phyloP scores from a whole-genome alignment of 64 coral and sea anemone species.

The Cladopsammia gracilis region DNA sequence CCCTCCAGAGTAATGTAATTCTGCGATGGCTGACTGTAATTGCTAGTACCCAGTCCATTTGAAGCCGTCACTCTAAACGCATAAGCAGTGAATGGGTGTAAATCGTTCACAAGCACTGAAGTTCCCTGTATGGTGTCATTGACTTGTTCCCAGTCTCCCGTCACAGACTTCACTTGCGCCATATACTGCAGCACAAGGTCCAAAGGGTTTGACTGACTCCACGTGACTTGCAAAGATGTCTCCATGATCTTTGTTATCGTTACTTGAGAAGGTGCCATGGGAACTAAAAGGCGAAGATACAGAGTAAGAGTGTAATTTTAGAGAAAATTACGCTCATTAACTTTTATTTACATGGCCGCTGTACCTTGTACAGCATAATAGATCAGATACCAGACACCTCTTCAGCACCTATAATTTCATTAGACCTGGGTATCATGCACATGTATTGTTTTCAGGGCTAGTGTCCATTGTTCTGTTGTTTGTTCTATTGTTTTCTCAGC shows the following conservation, averaged over 20 bases:
- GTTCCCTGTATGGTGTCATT: slow-evolving; percentile 39
- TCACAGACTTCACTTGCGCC: slow-evolving; percentile 29
- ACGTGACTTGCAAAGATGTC: slow-evolving; percentile 55
- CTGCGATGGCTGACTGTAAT: slow-evolving; percentile 26
- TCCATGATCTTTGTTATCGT: slow-evolving; percentile 9
- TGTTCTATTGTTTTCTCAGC: too few relatives aligned
- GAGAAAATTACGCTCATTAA: too few relatives aligned
- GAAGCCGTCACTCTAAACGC: slow-evolving; percentile 60
- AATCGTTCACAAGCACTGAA: slow-evolving; percentile 34
- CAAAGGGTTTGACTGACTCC: slow-evolving; percentile 8
- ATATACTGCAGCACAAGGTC: slow-evolving; percentile 51
- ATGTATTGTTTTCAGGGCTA: too few relatives aligned
- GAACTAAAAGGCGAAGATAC: slow-evolving; percentile 22
- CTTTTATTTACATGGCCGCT: too few relatives aligned
- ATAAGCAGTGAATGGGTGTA: slow-evolving; percentile 73
- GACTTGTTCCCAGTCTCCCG: slow-evolving; percentile 47
- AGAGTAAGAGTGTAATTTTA: too few relatives aligned
- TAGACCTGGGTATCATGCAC: too few relatives aligned
- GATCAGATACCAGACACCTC: too few relatives aligned
- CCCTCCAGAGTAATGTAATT: slow-evolving; percentile 66
- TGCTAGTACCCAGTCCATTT: slow-evolving; percentile 87
- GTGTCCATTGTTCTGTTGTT: too few relatives aligned
- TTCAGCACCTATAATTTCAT: too few relatives aligned
- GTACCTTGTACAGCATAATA: too few relatives aligned
- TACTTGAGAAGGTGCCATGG: slow-evolving; percentile 2